Base-by-base conservation (phyloP, 1,140 invertebrate genomes). In the Lethrus apterus region DNA sequence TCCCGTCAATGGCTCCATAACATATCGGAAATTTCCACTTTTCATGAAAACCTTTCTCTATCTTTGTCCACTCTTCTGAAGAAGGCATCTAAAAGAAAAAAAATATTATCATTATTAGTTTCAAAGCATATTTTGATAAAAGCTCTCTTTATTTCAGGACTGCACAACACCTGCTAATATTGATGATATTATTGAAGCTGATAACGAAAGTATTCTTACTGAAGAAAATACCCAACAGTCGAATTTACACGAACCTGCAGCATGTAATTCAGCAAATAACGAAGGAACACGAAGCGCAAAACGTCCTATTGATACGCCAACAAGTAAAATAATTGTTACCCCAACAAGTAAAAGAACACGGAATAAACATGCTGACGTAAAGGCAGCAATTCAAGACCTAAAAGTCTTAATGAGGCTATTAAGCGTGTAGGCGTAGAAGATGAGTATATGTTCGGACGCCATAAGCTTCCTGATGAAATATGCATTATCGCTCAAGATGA, bases 171-270 rank as follows among this genome's bases (percentile, higher is more conserved):
- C n/a, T n/a, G n/a, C n/a, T n/a, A n/a, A n/a, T n/a, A n/a, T n/a
- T n/a, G n/a, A n/a, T n/a, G n/a, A n/a, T n/a, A n/a, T n/a, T n/a
- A n/a, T n/a, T n/a, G n/a, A n/a, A n/a, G n/a, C n/a, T n/a, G n/a
- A n/a, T n/a, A 26, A 26, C 24, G 24, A 26, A 26, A 26, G 24
- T 26, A 26, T 26, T 26, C 24, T 26, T 26, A 26, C 24, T 26
- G 24, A 26, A 4, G 24, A 26, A 26, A 10, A 26, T 10, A 26
- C 24, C 24, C 4, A 26, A 26, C 24, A 26, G 24, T 26, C 10
- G 10, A 26, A 26, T n/a, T n/a, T n/a, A n/a, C n/a, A n/a, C n/a
- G n/a, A n/a, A n/a, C n/a, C n/a, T n/a, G n/a, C n/a, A n/a, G n/a
- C n/a, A n/a, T n/a, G n/a, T n/a, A n/a, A n/a, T n/a, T n/a, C n/a